Evolutionary conservation across 2,888 invertebrate genomes (phyloP).

Genomic region (Rhyacophila evoluta): DNA sequence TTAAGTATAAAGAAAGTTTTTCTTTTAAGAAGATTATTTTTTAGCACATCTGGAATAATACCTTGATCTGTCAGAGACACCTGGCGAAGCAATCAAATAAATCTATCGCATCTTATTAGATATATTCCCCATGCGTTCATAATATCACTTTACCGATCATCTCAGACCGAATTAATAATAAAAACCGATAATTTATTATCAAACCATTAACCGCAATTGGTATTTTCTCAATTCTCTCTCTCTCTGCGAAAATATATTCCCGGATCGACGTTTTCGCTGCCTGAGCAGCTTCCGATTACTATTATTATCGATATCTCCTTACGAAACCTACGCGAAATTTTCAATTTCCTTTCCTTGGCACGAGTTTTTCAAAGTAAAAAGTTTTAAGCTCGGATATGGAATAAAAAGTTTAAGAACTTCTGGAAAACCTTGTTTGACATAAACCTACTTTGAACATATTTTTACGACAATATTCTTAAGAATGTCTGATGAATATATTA

Average conservation of each 20-base stretch:
- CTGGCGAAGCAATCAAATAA: not conserved
- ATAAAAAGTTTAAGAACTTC: not conserved
- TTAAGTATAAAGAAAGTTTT: too few relatives aligned
- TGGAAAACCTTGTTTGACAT: not conserved
- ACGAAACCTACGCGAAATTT: not conserved
- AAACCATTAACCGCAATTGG: not conserved
- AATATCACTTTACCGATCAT: constrained; percentile 2
- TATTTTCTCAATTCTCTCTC: not conserved
- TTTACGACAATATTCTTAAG: too few relatives aligned
- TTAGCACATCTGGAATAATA: not conserved
- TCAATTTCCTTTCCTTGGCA: not conserved
- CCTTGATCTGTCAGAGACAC: constrained; percentile 7
- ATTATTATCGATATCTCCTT: not conserved
- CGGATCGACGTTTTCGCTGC: not conserved
- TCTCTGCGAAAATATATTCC: not conserved
- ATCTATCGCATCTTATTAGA: not conserved
- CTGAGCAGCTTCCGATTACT: not conserved
- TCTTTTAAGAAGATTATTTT: not conserved
- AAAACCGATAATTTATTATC: constrained; percentile 11
- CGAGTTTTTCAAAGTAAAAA: not conserved
- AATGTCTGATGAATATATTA: too few relatives aligned
- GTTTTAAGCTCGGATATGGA: not conserved
- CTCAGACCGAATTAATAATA: not conserved
- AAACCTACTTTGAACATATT: too few relatives aligned
- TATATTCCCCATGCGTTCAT: not conserved